Evolutionary conservation across 2,797 vertebrate species (phyloP), one percentile per base, ranked within the genome.

Genomic region (Ptychobarbus kaznakovi): DNA sequence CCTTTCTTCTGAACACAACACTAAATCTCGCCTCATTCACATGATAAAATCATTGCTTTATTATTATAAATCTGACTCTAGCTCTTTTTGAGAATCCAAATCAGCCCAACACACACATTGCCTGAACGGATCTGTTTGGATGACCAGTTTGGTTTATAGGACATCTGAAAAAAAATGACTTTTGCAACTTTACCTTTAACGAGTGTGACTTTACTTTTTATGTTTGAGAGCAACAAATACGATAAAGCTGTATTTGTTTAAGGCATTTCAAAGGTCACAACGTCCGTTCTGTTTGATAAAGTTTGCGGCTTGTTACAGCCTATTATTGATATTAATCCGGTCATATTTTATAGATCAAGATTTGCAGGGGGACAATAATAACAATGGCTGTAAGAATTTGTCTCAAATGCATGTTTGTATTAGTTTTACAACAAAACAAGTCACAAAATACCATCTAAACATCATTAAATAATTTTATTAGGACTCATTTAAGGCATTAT

Each of bases 201-300:
- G 8, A 74, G 46, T 74, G 72, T 49, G 77, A 66, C 15, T 58
- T 25, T 32, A 44, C 32, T 7, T 75, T 73, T 76, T 61, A n/a
- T 38, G 42, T 68, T 51, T 80, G 78, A 49, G 25, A 35, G 18
- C 2, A 63, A 32, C 78, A 80, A 66, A 80, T 46, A 22, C 49
- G 40, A n/a, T 77, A 58, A 44, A 58, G 38, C 16, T 38, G 22
- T 84, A 78, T 84, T 84, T 84, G n/a, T 77, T 51, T 78, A 69
- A 44, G 35, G 2, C 38, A 78, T 78, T 78, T 84, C 65, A 78
- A 84, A 84, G 82, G 82, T 84, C 74, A 78, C 38, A 78, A 44
- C 4, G 40, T 16, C 35, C 2, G 6, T 42, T 68, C 38, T 46
- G 46, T 83, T 53, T 68, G 63, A 56, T 56, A 22, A 40, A 77